phyloP scores from a whole-genome alignment of 1,140 invertebrate species.

The Brachionus rotundiformis region DNA sequence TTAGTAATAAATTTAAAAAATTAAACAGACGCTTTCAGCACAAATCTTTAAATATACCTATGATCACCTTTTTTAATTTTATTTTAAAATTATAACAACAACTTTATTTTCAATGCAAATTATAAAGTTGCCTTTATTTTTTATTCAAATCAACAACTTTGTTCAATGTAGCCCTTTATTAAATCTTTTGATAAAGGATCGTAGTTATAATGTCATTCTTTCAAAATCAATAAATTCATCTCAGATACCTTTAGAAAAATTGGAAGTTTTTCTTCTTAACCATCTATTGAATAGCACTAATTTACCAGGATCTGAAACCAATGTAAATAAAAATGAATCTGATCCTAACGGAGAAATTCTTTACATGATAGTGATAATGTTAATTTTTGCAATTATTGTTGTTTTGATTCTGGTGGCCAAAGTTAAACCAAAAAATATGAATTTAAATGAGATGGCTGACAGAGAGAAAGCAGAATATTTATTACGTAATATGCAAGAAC shows the following conservation, averaged over 20 bases:
- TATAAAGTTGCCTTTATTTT: neutral
- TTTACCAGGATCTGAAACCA: neutral
- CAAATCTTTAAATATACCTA: neutral
- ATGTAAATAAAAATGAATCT: neutral
- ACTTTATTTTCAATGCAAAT: conserved; percentile 4
- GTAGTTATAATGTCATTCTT: neutral
- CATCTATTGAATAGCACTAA: neutral
- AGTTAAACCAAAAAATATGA: conserved; percentile 18
- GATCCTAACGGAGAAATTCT: neutral
- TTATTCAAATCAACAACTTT: neutral
- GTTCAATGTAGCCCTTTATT: neutral
- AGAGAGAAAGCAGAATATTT: conserved; percentile 39
- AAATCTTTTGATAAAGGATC: neutral
- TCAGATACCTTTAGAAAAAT: neutral
- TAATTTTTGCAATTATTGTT: conserved; percentile 12
- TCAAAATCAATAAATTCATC: neutral
- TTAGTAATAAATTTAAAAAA: neutral
- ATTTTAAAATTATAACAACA: neutral
- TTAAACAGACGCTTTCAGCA: conserved; percentile 7
- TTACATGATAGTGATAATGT: conserved; percentile 15
- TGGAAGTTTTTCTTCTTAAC: neutral
- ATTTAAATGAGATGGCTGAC: neutral
- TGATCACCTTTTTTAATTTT: neutral
- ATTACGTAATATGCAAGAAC: conserved; percentile 32
- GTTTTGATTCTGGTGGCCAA: neutral